These are phyloP conservation scores for Isotomurus palustris DNA, from an alignment of 2,888 invertebrate genomes.

Conservation along the genomic window DNA sequence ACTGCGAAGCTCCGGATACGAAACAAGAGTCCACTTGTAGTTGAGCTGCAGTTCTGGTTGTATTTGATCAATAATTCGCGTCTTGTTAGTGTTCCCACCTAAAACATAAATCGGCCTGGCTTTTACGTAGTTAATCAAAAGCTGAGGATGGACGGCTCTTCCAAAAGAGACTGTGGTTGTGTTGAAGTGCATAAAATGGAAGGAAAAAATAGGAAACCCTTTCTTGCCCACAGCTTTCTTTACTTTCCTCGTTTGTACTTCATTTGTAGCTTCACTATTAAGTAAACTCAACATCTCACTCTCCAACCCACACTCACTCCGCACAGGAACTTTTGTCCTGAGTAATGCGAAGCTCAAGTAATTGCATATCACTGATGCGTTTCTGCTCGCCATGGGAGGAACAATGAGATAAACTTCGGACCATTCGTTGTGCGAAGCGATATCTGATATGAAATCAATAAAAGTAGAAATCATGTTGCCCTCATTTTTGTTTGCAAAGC, in stretches of 20 bases:
- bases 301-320: background rate
- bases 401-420: conserved; percentile 20
- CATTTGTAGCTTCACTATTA: background rate
- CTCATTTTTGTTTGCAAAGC: background rate
- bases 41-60: conserved; percentile 28
- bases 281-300: background rate
- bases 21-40: conserved; percentile 40
- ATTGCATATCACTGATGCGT: conserved; percentile 17
- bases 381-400: conserved; percentile 9
- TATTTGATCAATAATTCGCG: conserved; percentile 22
- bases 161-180: background rate
- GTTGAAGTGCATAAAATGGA: background rate
- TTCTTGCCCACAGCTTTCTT: no score
- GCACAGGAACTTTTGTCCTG: conserved; percentile 8
- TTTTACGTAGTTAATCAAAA: conserved; percentile 16
- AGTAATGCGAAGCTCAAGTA: conserved; percentile 8
- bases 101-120: conserved; percentile 22
- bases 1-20: background rate
- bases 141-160: conserved; percentile 1
- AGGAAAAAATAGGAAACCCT: conserved; percentile 6
- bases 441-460: conserved; percentile 25
- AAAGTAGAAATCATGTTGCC: conserved; percentile 4
- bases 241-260: no score
- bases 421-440: conserved; percentile 26
- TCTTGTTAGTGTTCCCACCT: conserved; percentile 6